Conservation (phyloP, 2,113 vertebrate species). For the Pangasianodon gigas region DNA sequence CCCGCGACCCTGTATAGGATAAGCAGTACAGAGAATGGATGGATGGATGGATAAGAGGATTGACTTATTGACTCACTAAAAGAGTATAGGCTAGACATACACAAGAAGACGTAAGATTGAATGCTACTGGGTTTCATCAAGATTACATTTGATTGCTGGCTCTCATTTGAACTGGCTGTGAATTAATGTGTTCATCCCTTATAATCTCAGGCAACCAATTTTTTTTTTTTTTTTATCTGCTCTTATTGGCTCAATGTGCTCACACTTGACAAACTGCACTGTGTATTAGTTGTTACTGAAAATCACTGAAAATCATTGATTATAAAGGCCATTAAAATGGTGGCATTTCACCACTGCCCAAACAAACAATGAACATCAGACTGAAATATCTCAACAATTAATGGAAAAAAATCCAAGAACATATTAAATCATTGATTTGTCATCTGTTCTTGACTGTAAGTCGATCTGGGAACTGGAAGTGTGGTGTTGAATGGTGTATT, state of each 20-base stretch:
- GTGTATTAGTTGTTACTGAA: neutral
- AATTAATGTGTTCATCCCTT: conserved; percentile 7
- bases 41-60: neutral
- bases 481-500: neutral
- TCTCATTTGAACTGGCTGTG: neutral
- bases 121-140: neutral
- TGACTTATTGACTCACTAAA: neutral
- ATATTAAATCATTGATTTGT: neutral
- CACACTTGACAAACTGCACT: conserved; percentile 1
- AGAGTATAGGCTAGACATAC: neutral
- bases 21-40: no score
- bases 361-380: neutral
- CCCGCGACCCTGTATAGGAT: no score
- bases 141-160: neutral
- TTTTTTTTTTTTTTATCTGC: no score
- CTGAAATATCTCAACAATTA: neutral
- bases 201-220: conserved; percentile 9
- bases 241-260: neutral
- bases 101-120: neutral
- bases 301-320: conserved; percentile 7
- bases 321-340: conserved; percentile 4
- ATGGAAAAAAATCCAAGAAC: neutral
- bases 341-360: neutral
- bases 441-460: neutral
- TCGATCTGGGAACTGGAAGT: neutral